These are phyloP conservation scores for Aphrocallistes beatrix DNA, from an alignment of 37 sponge, comb jelly and placozoan species.

Conservation along the genomic window DNA sequence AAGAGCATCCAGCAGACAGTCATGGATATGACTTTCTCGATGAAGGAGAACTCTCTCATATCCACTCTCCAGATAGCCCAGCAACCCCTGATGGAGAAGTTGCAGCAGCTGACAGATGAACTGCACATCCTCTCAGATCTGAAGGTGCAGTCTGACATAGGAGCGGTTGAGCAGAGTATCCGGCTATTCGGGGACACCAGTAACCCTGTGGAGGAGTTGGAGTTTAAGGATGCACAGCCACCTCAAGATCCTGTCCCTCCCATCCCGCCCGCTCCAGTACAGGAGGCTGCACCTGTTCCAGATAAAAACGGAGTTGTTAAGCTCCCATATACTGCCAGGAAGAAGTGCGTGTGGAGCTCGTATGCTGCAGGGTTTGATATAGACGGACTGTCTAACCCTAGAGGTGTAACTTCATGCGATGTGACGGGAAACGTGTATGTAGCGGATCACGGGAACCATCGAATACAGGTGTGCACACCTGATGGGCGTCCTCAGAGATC, in stretches of 20 bases:
- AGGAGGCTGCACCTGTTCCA: neutral
- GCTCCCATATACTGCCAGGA: neutral
- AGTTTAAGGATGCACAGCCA: neutral
- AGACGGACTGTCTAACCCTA: neutral
- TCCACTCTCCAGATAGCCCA: neutral
- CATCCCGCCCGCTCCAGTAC: no score
- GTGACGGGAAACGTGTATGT: neutral
- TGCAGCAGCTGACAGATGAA: neutral
- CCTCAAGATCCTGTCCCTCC: neutral
- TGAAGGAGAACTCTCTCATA: conserved; percentile 7
- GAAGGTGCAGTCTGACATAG: neutral
- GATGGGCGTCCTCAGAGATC: neutral
- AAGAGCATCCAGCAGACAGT: neutral
- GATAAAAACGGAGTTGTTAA: neutral
- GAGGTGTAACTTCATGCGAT: neutral
- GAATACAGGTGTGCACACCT: neutral
- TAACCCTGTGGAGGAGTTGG: conserved; percentile 13
- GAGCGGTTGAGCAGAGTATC: neutral
- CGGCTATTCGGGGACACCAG: neutral
- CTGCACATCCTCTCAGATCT: neutral
- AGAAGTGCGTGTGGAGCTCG: neutral
- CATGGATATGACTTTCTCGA: neutral
- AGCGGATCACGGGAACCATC: conserved; percentile 8
- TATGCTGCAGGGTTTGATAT: neutral
- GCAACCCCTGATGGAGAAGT: neutral